These are phyloP conservation scores for Coptodon rendalli DNA, from an alignment of 2,113 vertebrate species.

Conservation along the genomic window DNA sequence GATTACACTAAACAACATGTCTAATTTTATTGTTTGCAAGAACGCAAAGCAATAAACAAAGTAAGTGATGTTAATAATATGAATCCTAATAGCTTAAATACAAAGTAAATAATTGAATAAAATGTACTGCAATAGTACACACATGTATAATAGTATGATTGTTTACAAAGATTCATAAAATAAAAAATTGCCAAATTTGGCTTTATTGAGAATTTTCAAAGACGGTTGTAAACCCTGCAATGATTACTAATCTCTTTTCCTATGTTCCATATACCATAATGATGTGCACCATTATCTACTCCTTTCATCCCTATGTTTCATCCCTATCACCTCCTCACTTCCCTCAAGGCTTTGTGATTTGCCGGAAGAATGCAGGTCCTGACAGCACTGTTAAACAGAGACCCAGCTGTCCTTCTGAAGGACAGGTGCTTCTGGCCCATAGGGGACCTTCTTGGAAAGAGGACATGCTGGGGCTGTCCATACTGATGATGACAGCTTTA, in stretches of 20 bases:
- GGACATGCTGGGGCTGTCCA: background rate
- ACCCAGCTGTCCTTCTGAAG: slow-evolving; percentile 28
- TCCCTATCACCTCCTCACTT: background rate
- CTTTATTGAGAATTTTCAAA: background rate
- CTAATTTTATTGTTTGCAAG: background rate
- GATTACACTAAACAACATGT: background rate
- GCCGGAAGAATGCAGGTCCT: background rate
- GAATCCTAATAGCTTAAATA: background rate
- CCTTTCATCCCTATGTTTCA: background rate
- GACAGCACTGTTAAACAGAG: slow-evolving; percentile 25
- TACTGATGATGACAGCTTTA: slow-evolving; percentile 13
- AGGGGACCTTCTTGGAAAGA: background rate
- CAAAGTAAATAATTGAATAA: background rate
- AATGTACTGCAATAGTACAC: background rate
- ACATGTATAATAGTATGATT: background rate
- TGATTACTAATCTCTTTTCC: background rate
- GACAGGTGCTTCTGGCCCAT: slow-evolving; percentile 15
- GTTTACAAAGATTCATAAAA: background rate
- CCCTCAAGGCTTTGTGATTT: slow-evolving; percentile 23
- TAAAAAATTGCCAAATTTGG: background rate
- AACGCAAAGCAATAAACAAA: background rate
- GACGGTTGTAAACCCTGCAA: background rate
- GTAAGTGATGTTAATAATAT: background rate
- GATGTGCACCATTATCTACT: background rate
- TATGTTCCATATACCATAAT: background rate